A percentile compares a stretch with the other conserved stretches of the same genome.
Conservation (phyloP, 2,113 vertebrate species). For the Calyptomena viridis region DNA sequence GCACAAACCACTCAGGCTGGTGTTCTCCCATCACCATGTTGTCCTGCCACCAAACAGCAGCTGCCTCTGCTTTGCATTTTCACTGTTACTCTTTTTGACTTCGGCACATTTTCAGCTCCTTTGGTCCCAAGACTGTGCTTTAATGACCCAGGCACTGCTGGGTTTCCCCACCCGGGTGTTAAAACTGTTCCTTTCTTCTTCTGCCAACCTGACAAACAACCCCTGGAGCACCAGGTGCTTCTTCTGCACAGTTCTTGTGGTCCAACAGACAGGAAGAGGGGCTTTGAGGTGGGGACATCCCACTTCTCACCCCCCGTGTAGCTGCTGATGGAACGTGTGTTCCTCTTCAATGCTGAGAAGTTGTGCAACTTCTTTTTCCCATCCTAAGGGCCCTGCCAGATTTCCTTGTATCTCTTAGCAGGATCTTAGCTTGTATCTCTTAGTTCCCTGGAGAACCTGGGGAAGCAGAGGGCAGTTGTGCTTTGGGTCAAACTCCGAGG, state of each 20-base stretch:
- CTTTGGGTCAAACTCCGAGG: background rate
- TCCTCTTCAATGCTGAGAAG: background rate
- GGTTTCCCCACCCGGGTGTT: accelerated
- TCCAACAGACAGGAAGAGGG: conserved; percentile 57
- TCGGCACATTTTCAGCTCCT: background rate
- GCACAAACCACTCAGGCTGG: background rate
- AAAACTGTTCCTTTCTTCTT: background rate
- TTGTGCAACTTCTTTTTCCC: background rate
- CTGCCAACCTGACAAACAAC: background rate
- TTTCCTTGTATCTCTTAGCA: background rate
- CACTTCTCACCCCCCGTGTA: background rate
- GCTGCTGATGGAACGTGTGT: background rate
- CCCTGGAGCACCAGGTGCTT: conserved; percentile 25
- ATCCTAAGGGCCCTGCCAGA: accelerated
- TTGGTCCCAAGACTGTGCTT: background rate
- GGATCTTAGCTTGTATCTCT: no score
- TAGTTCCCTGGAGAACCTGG: background rate
- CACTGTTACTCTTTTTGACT: background rate
- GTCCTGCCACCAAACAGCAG: background rate
- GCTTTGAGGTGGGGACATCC: background rate
- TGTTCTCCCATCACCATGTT: background rate
- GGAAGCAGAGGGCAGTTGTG: background rate
- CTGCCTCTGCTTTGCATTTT: background rate
- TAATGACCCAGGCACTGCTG: background rate
- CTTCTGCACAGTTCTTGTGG: conserved; percentile 15